These are phyloP conservation scores for Eumeta japonica DNA, from an alignment of 1,140 invertebrate species.

Conservation along the genomic window DNA sequence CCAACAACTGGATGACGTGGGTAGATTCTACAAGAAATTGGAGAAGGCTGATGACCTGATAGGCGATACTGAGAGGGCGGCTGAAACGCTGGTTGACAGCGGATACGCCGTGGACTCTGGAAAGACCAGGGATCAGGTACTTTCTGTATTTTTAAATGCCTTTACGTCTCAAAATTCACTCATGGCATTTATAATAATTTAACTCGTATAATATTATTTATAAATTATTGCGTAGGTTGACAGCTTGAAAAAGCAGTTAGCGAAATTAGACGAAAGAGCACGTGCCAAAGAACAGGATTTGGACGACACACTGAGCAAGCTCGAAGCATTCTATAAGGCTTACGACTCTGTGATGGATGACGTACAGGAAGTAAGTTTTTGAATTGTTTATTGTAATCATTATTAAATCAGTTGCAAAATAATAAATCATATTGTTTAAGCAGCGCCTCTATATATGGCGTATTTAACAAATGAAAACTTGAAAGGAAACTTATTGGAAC, in stretches of 20 bases:
- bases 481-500: too few relatives aligned
- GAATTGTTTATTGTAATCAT: not conserved
- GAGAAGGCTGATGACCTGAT: slow-evolving; percentile 69
- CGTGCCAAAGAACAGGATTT: slow-evolving; percentile 76
- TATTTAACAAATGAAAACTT: too few relatives aligned
- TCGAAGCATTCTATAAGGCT: slow-evolving; percentile 82
- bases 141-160: too few relatives aligned
- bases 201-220: too few relatives aligned
- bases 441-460: too few relatives aligned
- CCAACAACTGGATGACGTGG: slow-evolving; percentile 80
- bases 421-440: too few relatives aligned
- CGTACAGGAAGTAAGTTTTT: slow-evolving; percentile 66
- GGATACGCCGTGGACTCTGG: slow-evolving; percentile 81
- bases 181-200: too few relatives aligned
- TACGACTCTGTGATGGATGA: slow-evolving; percentile 74
- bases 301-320: slow-evolving; percentile 68
- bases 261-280: slow-evolving; percentile 75
- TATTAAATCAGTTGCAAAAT: too few relatives aligned
- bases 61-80: slow-evolving; percentile 67
- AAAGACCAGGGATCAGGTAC: slow-evolving; percentile 68
- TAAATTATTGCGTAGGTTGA: slow-evolving; percentile 65
- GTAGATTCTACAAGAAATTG: slow-evolving; percentile 67
- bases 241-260: slow-evolving; percentile 72
- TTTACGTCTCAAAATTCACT: too few relatives aligned
- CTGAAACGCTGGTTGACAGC: slow-evolving; percentile 76